These are phyloP conservation scores for Chelon auratus DNA, from an alignment of 2,797 vertebrate genomes.

Conservation along the genomic window DNA sequence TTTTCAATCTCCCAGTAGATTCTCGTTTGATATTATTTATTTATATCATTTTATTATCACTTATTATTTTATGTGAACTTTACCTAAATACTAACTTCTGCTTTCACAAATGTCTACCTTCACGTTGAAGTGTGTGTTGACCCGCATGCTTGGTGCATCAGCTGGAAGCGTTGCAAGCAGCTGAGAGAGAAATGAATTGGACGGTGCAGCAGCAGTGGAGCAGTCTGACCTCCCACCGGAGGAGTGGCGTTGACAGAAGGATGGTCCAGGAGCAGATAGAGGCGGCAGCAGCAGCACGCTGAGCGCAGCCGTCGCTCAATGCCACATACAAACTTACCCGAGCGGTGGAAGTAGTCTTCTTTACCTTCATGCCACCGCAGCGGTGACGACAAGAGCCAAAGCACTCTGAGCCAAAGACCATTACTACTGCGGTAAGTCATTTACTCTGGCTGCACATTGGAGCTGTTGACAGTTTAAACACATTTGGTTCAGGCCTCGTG, in stretches of 20 bases:
- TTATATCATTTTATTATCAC: background rate
- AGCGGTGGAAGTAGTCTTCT: constrained; percentile 37
- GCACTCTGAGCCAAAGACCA: constrained; percentile 26
- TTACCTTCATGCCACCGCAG: constrained; percentile 48
- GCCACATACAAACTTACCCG: constrained; percentile 42
- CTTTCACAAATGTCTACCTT: background rate
- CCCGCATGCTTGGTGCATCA: background rate
- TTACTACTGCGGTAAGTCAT: constrained; percentile 43
- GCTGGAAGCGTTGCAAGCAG: background rate
- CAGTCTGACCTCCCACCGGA: constrained; percentile 76
- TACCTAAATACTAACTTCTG: background rate
- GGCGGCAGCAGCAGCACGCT: constrained; percentile 60
- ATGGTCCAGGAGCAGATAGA: constrained; percentile 73
- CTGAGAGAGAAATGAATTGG: background rate
- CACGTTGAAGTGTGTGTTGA: background rate
- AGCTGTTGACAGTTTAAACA: background rate
- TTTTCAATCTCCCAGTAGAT: too few relatives aligned
- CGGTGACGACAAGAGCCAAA: constrained; percentile 27
- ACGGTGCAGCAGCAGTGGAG: constrained; percentile 26
- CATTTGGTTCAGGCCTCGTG: background rate
- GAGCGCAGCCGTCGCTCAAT: constrained; percentile 41
- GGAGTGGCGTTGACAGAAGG: constrained; percentile 81
- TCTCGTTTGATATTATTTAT: background rate
- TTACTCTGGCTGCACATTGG: background rate
- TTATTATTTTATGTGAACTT: background rate